Conservation (phyloP, 2,797 vertebrate species). For the Spatula clypeata region DNA sequence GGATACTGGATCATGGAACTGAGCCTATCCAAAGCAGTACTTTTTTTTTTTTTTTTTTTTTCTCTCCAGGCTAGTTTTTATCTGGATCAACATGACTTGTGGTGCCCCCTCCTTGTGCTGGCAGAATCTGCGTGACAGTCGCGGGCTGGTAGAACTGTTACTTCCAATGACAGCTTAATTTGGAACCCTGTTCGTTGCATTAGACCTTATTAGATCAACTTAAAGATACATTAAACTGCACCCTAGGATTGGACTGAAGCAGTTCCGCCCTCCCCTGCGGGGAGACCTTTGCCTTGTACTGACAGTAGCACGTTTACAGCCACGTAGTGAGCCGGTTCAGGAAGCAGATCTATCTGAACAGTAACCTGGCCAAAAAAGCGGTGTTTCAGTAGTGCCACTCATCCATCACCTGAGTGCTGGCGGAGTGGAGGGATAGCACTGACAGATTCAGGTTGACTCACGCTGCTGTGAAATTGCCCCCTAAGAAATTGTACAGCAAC, state of each 20-base stretch:
- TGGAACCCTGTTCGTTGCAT: neutral
- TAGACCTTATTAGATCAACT: neutral
- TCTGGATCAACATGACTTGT: neutral
- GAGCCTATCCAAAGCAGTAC: neutral
- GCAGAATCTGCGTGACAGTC: neutral
- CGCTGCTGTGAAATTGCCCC: neutral
- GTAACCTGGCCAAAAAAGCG: neutral
- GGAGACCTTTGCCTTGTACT: neutral
- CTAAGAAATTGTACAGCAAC: neutral
- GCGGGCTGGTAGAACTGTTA: neutral
- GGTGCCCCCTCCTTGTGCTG: rapidly evolving
- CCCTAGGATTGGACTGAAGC: neutral
- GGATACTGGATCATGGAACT: neutral
- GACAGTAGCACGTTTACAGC: neutral
- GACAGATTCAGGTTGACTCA: neutral
- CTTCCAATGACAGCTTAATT: neutral
- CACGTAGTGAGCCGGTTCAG: neutral
- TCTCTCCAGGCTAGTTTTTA: neutral
- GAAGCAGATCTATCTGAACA: neutral
- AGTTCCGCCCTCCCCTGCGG: neutral
- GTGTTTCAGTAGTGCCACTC: neutral
- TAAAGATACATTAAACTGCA: neutral
- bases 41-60: no score
- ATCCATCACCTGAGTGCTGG: rapidly evolving
- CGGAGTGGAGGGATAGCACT: neutral